A percentile compares a stretch with the other conserved stretches of the same genome.
phyloP scores from a whole-genome alignment of 2,797 vertebrate genomes.

The Coracias cyanogaster region DNA sequence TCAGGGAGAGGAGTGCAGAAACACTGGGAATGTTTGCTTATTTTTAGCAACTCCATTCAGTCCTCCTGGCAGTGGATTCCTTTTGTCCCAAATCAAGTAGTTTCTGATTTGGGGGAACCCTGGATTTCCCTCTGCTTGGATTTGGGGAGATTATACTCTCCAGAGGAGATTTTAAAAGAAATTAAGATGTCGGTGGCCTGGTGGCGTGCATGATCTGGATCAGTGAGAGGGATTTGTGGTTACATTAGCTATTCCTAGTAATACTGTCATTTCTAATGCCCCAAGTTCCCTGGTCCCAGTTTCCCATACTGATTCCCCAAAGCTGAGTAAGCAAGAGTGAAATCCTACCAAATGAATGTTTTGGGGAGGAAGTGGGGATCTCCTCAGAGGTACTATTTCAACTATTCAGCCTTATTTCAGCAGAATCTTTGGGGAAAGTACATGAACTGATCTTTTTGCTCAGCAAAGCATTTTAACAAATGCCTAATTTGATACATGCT shows the following conservation, averaged over 20 bases:
- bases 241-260: neutral
- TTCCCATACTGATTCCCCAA: neutral
- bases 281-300: neutral
- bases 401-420: neutral
- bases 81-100: neutral
- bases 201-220: neutral
- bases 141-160: neutral
- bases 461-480: conserved; percentile 34
- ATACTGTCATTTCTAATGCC: neutral
- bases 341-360: conserved; percentile 5
- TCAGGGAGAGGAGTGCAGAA: conserved; percentile 31
- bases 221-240: neutral
- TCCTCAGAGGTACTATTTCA: neutral
- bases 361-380: neutral
- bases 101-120: neutral
- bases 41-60: conserved; percentile 30
- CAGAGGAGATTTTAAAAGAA: neutral
- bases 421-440: conserved; percentile 24
- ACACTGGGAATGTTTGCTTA: conserved; percentile 26
- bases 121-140: neutral
- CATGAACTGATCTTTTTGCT: neutral
- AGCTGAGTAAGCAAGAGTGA: conserved; percentile 13
- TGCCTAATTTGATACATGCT: conserved; percentile 9
- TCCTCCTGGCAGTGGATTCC: neutral
- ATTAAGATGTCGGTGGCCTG: neutral